Evolutionary conservation across 2,797 vertebrate genomes (phyloP).

Genomic region (Micrastur ruficollis): DNA sequence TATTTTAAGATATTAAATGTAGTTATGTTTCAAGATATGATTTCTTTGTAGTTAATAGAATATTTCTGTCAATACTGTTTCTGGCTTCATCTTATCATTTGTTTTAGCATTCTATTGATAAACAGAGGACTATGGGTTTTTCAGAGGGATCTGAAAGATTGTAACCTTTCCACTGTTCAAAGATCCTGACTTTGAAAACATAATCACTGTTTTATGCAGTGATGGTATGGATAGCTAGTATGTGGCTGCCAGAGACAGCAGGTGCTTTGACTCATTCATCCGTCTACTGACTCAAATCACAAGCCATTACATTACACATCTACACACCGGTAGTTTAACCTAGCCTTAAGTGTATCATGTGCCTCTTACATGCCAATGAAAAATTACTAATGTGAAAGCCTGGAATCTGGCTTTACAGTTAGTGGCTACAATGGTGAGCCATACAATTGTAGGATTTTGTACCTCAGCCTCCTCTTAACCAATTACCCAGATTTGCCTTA

Average conservation of each 20-base stretch:
- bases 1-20: neutral
- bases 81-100: neutral
- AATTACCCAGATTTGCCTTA: neutral
- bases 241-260: neutral
- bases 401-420: neutral
- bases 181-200: neutral
- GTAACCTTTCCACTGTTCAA: neutral
- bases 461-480: neutral
- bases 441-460: neutral
- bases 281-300: neutral
- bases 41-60: neutral
- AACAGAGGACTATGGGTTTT: neutral
- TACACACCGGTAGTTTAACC: neutral
- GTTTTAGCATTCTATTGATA: neutral
- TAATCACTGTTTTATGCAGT: neutral
- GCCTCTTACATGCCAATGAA: neutral
- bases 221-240: rapidly evolving
- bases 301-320: neutral
- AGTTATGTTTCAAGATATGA: neutral
- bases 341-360: neutral
- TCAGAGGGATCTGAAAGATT: neutral
- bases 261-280: neutral
- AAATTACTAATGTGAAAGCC: neutral
- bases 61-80: neutral
- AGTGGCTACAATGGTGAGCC: neutral